Base-by-base conservation (phyloP, 2,797 vertebrate genomes). In the Erethizon dorsatum region DNA sequence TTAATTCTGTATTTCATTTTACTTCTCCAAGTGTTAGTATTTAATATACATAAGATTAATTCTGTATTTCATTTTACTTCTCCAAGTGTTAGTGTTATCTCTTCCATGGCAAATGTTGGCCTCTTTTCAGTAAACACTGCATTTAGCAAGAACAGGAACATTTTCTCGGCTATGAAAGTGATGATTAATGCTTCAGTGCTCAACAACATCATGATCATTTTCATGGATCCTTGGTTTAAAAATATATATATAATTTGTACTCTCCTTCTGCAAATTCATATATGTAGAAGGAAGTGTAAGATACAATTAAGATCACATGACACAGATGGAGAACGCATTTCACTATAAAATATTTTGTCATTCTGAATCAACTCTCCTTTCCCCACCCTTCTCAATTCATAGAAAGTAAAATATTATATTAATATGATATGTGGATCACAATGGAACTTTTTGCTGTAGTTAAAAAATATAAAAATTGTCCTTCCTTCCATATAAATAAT, bases 1-100 rank as follows among this genome's bases (percentile, higher is more conserved):
- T 96, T 97, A 97, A 95, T 94, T 93, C 31, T 87, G 28, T 82
- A 31, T 96, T 96, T 97, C 90, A 37, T 95, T 94, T 97, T 96
- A 75, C 41, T 94, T 98, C 91, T 91, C 88, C 26, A 95, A 98
- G 94, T 96, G 95, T 75, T n/a, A n/a, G n/a, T n/a, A n/a, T n/a
- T n/a, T n/a, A n/a, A n/a, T n/a, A n/a, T 89, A 61, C 54, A 82
- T 61, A 82, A 96, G 69, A 97, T 96, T 96, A 97, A 94, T 94
- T 92, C 31, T 86, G 33, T 80, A 28, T 96, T 96, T 97, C 90
- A 37, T 95, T 94, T 97, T 96, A 75, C 41, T 94, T 98, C 91
- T 91, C 88, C 28, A 94, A 98, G 93, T 96, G 94, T 71, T n/a
- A n/a, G n/a, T n/a, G 65, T 96, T 98, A 94, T 95, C 22, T 47